These are phyloP conservation scores for Drosophila tropicalis DNA, from an alignment of 1,140 invertebrate genomes.

Conservation along the genomic window DNA sequence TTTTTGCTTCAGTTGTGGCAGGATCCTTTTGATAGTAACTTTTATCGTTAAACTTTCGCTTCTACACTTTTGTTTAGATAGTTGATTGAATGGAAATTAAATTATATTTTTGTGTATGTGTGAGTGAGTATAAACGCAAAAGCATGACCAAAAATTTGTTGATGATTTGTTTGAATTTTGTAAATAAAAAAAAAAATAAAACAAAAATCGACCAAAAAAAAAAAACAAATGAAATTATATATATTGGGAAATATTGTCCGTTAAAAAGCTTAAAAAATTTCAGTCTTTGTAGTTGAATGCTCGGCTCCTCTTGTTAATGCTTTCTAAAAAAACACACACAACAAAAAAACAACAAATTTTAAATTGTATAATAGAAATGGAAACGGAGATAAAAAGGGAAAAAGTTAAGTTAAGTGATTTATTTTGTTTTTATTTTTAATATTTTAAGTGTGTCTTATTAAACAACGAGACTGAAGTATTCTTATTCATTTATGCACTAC, in stretches of 20 bases:
- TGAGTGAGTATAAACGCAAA: slow-evolving; percentile 57
- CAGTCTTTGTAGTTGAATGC: slow-evolving; percentile 83
- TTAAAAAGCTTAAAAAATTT: slow-evolving; percentile 83
- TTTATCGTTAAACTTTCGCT: slow-evolving; percentile 70
- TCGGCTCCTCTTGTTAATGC: slow-evolving; percentile 44
- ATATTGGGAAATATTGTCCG: slow-evolving; percentile 82
- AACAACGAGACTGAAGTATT: not conserved
- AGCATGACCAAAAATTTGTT: slow-evolving; percentile 46
- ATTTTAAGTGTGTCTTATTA: not conserved
- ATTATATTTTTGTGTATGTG: slow-evolving; percentile 43
- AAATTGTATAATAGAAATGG: not conserved
- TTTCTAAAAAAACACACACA: slow-evolving; percentile 26
- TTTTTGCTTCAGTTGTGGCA: slow-evolving; percentile 58
- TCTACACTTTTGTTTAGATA: slow-evolving; percentile 15
- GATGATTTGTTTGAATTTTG: slow-evolving; percentile 4
- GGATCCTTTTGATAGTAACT: slow-evolving; percentile 82
- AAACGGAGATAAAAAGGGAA: not conserved
- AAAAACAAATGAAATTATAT: slow-evolving; percentile 65
- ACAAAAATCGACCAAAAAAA: slow-evolving; percentile 10
- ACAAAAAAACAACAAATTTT: not conserved
- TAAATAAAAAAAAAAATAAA: slow-evolving; percentile 35
- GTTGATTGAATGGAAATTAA: slow-evolving; percentile 8
- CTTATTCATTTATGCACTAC: too few species aligned
- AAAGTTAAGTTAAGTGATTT: not conserved
- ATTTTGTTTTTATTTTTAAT: not conserved